Evolutionary conservation across 2,888 invertebrate species (phyloP), one percentile per base, ranked within the genome.

Genomic region (Dione juno): DNA sequence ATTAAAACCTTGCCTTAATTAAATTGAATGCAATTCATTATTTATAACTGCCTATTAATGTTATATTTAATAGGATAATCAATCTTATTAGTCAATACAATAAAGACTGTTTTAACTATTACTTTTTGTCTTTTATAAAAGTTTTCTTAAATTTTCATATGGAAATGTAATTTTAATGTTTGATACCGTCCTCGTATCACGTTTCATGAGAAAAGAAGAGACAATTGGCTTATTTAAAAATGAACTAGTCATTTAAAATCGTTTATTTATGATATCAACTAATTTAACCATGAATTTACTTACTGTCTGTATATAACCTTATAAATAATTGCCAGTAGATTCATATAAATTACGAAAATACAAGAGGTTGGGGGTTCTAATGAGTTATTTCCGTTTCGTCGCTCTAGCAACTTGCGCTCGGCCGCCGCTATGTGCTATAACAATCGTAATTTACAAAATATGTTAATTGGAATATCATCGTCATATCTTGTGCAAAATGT

Each of bases 401-500:
- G 28, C 28, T n/a, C n/a, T n/a, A n/a, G n/a, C n/a, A n/a, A n/a
- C n/a, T n/a, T n/a, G n/a, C n/a, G n/a, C n/a, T n/a, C n/a, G n/a
- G n/a, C n/a, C n/a, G n/a, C n/a, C n/a, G n/a, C n/a, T n/a, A n/a
- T n/a, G n/a, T n/a, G n/a, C n/a, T n/a, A n/a, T n/a, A n/a, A n/a
- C n/a, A n/a, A n/a, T n/a, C n/a, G n/a, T n/a, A n/a, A n/a, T n/a
- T n/a, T n/a, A n/a, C n/a, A n/a, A n/a, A n/a, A n/a, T n/a, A n/a
- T n/a, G n/a, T n/a, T n/a, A n/a, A 21, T 43, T 50, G 1, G 64
- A 64, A 64, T 64, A 64, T 64, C 64, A 13, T 64, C 13, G 16
- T 64, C 64, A 64, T 64, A 64, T 64, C 64, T 37, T 16, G 16
- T 19, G 64, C 50, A 50, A 50, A 48, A 64, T 50, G 37, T 19